Base-by-base conservation (phyloP, 1,140 invertebrate species). In the Yoshiicerus persimilis region DNA sequence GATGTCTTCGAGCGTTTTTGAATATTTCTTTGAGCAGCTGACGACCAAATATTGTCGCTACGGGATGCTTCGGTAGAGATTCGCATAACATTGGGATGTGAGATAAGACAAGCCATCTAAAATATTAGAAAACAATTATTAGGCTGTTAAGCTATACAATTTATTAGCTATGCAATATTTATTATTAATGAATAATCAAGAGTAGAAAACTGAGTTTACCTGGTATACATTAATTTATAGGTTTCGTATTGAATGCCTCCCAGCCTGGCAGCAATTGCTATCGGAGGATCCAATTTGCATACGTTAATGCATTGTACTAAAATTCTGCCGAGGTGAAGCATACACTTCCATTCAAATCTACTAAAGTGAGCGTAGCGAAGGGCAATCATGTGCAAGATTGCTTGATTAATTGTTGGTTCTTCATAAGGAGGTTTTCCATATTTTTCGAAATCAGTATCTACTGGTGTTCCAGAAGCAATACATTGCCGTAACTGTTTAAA, bases 71-170 rank as follows among this genome's bases (percentile, higher is more conserved):
- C 47, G 87, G 87, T 20, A 99, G 92, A 4, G 97, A 98, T 92
- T 99, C 97, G 92, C 98, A 99, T 92, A 98, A 97, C 10, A 96
- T 96, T 16, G 98, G 98, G 5, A 99, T 96, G 92, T 98, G 96
- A 91, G 97, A 99, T 92, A 98, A 98, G 16, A 98, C 97, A 32
- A 99, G 93, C 98, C 98, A 99, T 90, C 97, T 96, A 90, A 91
- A 91, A 66, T 4, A 23, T 9, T 9, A 66, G n/a, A 23, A 23
- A 66, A 64, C 20, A 23, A 64, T 11, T n/a, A n/a, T n/a, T n/a
- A n/a, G n/a, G n/a, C n/a, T 30, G 23, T 11, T 25, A 66, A n/a
- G 1, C 27, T 25, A 5, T 9, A 66, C 2, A 27, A 27, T n/a
- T 30, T 5, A 30, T n/a, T 11, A 39, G 1, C 38, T 13, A 39